These are phyloP conservation scores for Ctenomys sociabilis DNA, from an alignment of 2,113 vertebrate genomes.

Conservation along the genomic window DNA sequence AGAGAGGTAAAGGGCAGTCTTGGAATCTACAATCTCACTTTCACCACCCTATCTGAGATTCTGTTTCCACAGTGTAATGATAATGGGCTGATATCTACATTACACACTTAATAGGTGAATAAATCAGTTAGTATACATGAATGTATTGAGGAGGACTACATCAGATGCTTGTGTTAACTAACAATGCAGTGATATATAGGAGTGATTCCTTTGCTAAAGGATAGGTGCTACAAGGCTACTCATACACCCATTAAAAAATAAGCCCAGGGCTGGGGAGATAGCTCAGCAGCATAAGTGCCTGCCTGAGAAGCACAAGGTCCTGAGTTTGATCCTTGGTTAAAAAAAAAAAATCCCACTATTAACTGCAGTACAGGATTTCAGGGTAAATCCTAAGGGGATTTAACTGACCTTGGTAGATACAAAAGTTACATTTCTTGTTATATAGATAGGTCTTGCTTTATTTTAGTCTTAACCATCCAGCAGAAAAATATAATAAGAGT, in stretches of 20 bases:
- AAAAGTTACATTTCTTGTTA: too few species aligned
- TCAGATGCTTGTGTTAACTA: neutral
- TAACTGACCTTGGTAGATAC: too few species aligned
- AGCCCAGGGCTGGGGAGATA: neutral
- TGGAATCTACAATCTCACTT: neutral
- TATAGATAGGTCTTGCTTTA: too few species aligned
- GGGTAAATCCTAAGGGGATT: too few species aligned
- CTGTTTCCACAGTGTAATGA: neutral
- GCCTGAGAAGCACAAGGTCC: too few species aligned
- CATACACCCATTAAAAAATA: neutral
- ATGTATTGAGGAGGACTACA: neutral
- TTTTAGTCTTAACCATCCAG: too few species aligned
- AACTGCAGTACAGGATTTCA: too few species aligned
- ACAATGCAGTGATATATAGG: too few species aligned
- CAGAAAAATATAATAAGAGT: too few species aligned
- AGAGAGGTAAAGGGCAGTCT: neutral
- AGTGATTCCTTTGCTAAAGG: neutral
- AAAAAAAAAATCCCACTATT: too few species aligned
- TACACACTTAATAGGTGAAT: neutral
- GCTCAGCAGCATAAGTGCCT: too few species aligned
- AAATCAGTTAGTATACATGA: neutral
- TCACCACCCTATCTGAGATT: neutral
- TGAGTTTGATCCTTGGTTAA: too few species aligned
- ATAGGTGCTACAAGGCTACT: neutral
- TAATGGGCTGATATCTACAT: neutral